Evolutionary conservation across 2,888 invertebrate genomes (phyloP).

Genomic region (Nomada hirtipes): DNA sequence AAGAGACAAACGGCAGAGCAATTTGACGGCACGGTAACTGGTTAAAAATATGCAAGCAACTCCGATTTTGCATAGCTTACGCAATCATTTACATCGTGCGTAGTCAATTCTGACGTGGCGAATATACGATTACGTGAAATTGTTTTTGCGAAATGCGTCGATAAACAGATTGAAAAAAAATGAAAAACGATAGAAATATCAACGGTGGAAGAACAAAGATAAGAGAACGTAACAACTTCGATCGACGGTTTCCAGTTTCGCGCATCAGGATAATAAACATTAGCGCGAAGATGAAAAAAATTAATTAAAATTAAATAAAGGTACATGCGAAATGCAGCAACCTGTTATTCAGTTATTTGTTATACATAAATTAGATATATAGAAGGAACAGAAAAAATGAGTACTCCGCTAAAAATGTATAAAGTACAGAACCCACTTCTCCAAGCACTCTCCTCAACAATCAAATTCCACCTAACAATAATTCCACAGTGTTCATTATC

Average conservation of each 20-base stretch:
- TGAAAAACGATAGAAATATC: neutral
- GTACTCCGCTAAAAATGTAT: no score
- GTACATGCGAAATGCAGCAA: no score
- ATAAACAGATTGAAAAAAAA: neutral
- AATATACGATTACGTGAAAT: conserved; percentile 1
- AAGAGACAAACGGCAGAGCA: conserved; percentile 14
- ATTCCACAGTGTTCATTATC: no score
- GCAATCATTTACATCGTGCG: conserved; percentile 26
- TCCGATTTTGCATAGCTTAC: conserved; percentile 22
- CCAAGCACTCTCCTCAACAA: no score
- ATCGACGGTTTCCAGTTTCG: conserved; percentile 1
- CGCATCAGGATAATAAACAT: neutral
- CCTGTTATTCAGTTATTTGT: no score
- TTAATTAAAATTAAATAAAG: no score
- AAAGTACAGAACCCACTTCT: no score
- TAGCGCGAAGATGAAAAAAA: no score
- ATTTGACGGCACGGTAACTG: conserved; percentile 4
- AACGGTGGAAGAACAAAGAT: neutral
- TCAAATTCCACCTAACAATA: no score
- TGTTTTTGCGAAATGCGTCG: neutral
- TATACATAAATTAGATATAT: no score
- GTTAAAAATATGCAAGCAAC: conserved; percentile 21
- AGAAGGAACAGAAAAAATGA: no score
- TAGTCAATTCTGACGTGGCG: conserved; percentile 8
- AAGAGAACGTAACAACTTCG: neutral